Conservation (phyloP, 1,140 invertebrate species). For the Manduca sexta region DNA sequence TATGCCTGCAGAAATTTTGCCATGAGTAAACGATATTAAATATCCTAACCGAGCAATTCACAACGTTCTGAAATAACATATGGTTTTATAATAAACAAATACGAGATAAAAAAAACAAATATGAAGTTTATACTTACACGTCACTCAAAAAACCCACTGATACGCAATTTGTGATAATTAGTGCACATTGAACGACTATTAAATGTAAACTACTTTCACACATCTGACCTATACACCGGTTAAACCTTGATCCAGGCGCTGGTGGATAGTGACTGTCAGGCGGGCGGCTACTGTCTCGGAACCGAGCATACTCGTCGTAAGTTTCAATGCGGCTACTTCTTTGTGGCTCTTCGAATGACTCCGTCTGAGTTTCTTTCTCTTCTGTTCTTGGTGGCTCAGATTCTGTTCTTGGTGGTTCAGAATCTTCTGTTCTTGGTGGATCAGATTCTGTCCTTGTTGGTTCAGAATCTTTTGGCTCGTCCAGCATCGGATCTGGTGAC, state of each 20-base stretch:
- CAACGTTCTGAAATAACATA: no score
- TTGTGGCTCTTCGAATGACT: not conserved
- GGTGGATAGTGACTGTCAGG: slow-evolving; percentile 24
- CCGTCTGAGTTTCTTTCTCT: not conserved
- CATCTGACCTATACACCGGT: not conserved
- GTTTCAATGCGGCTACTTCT: slow-evolving; percentile 19
- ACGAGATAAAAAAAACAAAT: no score
- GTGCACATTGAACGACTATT: no score
- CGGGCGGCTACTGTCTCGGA: slow-evolving; percentile 20
- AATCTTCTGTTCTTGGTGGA: not conserved
- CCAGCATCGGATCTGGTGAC: not conserved
- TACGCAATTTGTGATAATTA: no score
- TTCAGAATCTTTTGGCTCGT: no score
- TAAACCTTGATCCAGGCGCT: slow-evolving; percentile 3
- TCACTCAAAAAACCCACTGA: no score
- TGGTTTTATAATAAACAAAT: no score
- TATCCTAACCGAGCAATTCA: no score
- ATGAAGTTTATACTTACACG: no score
- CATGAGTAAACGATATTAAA: no score
- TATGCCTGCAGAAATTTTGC: no score
- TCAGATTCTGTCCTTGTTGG: not conserved
- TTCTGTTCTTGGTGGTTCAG: not conserved
- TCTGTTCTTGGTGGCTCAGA: not conserved
- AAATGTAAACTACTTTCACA: no score
- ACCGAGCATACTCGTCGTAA: slow-evolving; percentile 22